A percentile compares a stretch with the other conserved stretches of the same genome.
Conservation (phyloP, 2,113 vertebrate genomes). For the Formicarius rufipectus region DNA sequence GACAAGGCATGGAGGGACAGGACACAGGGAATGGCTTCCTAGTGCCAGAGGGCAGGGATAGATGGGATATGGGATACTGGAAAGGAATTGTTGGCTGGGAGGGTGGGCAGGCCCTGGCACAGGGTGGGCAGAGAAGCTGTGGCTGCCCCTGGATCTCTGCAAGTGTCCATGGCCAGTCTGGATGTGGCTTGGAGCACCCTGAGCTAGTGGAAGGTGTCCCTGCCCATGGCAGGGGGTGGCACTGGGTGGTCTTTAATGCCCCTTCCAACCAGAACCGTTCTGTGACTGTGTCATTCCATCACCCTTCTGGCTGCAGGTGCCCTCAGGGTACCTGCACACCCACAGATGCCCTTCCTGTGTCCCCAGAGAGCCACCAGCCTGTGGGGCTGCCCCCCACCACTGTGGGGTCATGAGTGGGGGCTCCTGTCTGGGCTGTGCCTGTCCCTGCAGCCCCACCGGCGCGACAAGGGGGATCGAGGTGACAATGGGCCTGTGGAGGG, state of each 20-base stretch:
- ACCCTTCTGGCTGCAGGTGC: neutral
- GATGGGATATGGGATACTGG: neutral
- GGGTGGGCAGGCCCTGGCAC: neutral
- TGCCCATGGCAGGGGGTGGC: accelerated
- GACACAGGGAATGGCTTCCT: too few relatives aligned
- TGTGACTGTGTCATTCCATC: neutral
- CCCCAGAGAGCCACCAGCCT: neutral
- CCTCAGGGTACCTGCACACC: neutral
- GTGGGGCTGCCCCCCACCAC: neutral
- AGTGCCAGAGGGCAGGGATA: too few relatives aligned
- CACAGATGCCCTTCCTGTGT: neutral
- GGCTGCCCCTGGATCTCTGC: neutral
- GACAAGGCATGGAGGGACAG: too few relatives aligned
- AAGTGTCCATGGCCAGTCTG: neutral
- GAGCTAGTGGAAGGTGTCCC: neutral
- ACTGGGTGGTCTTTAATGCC: accelerated
- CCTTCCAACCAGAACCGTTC: accelerated
- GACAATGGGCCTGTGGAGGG: neutral
- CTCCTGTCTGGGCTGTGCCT: neutral
- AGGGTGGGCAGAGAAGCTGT: neutral
- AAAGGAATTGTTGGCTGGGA: neutral
- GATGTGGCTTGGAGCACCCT: accelerated
- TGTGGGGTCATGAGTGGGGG: neutral
- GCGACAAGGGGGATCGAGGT: neutral
- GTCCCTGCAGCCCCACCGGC: neutral